Base-by-base conservation (phyloP, 2,888 invertebrate genomes). In the Zaprionus bogoriensis region DNA sequence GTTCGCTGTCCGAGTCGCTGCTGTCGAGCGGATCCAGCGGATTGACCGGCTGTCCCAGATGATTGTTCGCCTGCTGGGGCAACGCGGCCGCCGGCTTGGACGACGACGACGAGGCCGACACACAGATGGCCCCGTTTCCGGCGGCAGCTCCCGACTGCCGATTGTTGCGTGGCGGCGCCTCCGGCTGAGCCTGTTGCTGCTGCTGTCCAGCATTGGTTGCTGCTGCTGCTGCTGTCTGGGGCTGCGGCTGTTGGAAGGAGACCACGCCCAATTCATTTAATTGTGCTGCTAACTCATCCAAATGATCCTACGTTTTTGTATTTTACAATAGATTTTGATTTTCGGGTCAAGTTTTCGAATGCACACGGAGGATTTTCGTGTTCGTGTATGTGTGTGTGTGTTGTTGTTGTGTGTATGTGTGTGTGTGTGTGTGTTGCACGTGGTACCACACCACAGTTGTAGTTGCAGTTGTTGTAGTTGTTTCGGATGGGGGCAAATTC, bases 251-350 rank as follows among this genome's bases (percentile, higher is more conserved):
- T 90, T 89, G 90, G 71, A 89, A 93, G 86, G 89, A 93, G 88
- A 95, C 95, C 88, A 95, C 95, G 86, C 96, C 98, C 90, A 99
- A 93, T 92, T 98, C 97, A 92, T 97, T 98, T 90, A 99, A 93
- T 92, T 99, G 98, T 89, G 97, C 97, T 73, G 98, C 99, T 91
- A 99, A 92, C 91, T 96, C 96, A 92, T 99, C 99, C 93, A 99
- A 94, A 92, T 80, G 80, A 74, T 99, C 98, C 97, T 98, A 92
- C 88, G 74, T 68, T 88, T 77, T 83, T 62, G 82, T 72, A 59
- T 74, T 76, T 77, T 78, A 74, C 77, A 83, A 72, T 70, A 76
- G 68, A 66, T 68, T 70, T 60, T 45, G 46, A 46, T 72, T 57
- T 74, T 66, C 46, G 67, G 70, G 61, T 67, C 75, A 62, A 68